These are phyloP conservation scores for Calyptommatus sinebrachiatus DNA, from an alignment of 2,113 vertebrate species.

Conservation along the genomic window DNA sequence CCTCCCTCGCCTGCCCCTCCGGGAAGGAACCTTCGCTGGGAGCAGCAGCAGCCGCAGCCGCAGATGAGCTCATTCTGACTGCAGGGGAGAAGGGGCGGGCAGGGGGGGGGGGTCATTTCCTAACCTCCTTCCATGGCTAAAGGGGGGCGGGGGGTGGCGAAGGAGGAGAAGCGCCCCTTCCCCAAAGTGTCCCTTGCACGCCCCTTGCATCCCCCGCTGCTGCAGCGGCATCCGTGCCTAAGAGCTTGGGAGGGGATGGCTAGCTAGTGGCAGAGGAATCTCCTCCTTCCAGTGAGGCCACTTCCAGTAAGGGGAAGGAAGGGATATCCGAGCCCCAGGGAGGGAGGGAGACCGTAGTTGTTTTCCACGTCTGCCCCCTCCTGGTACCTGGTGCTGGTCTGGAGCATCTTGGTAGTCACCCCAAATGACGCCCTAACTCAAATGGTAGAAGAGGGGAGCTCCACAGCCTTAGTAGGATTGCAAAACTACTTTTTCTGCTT, in stretches of 20 bases:
- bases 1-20: too few relatives aligned
- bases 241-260: neutral
- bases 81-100: conserved; percentile 25
- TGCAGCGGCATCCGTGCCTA: conserved; percentile 14
- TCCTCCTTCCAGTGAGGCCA: neutral
- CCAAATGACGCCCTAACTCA: neutral
- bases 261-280: neutral
- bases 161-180: neutral
- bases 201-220: conserved; percentile 33
- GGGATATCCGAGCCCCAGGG: neutral
- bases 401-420: neutral
- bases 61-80: conserved; percentile 42
- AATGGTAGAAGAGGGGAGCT: neutral
- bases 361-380: neutral
- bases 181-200: conserved; percentile 1
- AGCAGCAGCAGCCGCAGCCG: conserved; percentile 24
- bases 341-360: neutral
- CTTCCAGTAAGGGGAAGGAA: neutral
- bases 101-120: neutral
- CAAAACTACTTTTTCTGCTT: neutral
- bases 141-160: neutral
- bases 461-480: neutral
- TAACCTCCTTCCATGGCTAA: neutral
- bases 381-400: neutral
- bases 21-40: neutral